phyloP scores from a whole-genome alignment of 2,113 vertebrate genomes.

The Manacus vitellinus region DNA sequence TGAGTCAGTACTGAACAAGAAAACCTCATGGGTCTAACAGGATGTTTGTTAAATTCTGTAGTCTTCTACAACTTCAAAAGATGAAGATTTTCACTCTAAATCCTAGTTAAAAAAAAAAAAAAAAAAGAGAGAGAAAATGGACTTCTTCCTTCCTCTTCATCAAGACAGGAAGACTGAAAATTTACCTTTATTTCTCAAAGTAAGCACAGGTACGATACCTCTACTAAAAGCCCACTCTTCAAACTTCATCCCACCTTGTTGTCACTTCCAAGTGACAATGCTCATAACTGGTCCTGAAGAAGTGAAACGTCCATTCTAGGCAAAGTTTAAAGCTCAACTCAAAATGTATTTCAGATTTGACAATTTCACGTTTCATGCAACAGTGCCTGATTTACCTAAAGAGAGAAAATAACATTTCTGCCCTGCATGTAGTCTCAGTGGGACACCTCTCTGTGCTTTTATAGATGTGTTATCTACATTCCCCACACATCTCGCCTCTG shows the following conservation, averaged over 20 bases:
- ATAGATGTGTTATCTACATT: not conserved
- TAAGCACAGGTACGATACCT: not conserved
- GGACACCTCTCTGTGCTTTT: not conserved
- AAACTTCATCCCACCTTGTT: not conserved
- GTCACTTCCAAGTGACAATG: not conserved
- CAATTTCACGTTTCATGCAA: not conserved
- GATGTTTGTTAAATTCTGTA: not conserved
- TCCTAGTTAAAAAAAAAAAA: not conserved
- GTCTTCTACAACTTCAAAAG: not conserved
- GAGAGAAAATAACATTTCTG: not conserved
- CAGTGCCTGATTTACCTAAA: not conserved
- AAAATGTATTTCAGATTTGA: not conserved
- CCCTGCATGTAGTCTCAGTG: not conserved
- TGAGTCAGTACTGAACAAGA: not conserved
- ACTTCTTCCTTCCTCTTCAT: not conserved
- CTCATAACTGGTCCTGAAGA: not conserved
- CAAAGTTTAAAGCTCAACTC: not conserved
- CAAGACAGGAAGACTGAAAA: not conserved
- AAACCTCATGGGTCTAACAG: not conserved
- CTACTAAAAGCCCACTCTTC: not conserved
- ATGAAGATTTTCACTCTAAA: not conserved
- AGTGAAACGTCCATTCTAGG: not conserved
- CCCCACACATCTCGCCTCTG: not conserved
- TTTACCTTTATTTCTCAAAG: not conserved
- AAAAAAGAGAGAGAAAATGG: not conserved